phyloP scores from a whole-genome alignment of 2,888 invertebrate species.

The Brenthis ino region DNA sequence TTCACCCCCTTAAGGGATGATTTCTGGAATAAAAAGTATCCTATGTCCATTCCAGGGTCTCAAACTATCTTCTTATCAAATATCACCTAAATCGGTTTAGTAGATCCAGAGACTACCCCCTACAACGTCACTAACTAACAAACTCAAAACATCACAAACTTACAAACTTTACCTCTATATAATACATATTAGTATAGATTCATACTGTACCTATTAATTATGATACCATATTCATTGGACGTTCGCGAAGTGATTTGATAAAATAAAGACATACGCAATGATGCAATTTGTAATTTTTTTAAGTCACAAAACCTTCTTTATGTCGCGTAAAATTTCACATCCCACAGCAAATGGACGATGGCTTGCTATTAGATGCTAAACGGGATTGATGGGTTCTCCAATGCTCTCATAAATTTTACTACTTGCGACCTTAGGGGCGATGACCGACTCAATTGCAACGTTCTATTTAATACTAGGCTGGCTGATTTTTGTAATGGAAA shows the following conservation, averaged over 20 bases:
- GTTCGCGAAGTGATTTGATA: neutral
- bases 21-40: no score
- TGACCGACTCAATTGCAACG: constrained; percentile 9
- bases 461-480: constrained; percentile 1
- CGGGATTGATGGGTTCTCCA: constrained; percentile 63
- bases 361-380: constrained; percentile 64
- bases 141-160: no score
- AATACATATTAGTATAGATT: no score
- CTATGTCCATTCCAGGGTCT: no score
- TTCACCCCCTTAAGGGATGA: no score
- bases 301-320: neutral
- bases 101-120: no score
- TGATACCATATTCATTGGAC: neutral
- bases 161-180: no score
- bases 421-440: constrained; percentile 54
- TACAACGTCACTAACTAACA: no score
- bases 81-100: no score
- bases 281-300: neutral
- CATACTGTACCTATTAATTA: no score
- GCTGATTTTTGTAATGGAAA: neutral
- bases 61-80: no score
- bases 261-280: neutral
- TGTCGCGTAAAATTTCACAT: constrained; percentile 33
- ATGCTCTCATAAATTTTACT: constrained; percentile 67
- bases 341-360: constrained; percentile 58